Base-by-base conservation (phyloP, 2,888 invertebrate species). In the Tipula vernalis region DNA sequence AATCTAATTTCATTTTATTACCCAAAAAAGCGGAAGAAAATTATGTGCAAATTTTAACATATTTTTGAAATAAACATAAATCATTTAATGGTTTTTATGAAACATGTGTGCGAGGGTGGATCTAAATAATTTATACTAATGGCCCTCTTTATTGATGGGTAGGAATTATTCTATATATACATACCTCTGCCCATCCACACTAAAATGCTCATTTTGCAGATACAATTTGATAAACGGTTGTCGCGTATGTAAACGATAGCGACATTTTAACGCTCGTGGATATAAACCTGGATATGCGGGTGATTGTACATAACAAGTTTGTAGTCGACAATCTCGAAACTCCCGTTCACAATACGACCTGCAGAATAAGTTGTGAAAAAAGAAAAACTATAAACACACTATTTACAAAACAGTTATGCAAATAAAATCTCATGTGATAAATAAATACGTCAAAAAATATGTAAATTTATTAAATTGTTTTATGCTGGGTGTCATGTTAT, bases 231-330 rank as follows among this genome's bases (percentile, higher is more conserved):
- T 97, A 92, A 96, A 97, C 36, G 97, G 97, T 90, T 96, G 93
- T 83, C 97, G 93, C 4, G 97, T 97, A 93, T 97, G 97, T 86
- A 98, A 93, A 90, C 96, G 96, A 91, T 98, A 98, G 90, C 96
- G 95, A 94, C 98, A 98, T 91, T 97, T 97, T 88, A 98, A 93
- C 89, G 97, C 97, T 87, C 98, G 94, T 0, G 98, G 98, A 91
- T 98, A 98, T 28, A 98, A 95, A 71, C 98, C 98, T 15, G 98
- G 98, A 91, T 97, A 98, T 6, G 97, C 98, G 3, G 98, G 98
- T 13, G 97, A 97, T 91, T 98, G 98, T 3, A 98, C 97, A 91
- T 97, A 98, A 92, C 98, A 98, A 4, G 97, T 97, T 91, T 98
- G 97, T 39, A 98, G 93, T 18, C 96, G 94, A 90, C 97, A 97